Percentiles rank a stretch among this genome's conserved stretches.
Evolutionary conservation across 2,888 invertebrate species (phyloP).

Genomic region (Lysandra coridon): DNA sequence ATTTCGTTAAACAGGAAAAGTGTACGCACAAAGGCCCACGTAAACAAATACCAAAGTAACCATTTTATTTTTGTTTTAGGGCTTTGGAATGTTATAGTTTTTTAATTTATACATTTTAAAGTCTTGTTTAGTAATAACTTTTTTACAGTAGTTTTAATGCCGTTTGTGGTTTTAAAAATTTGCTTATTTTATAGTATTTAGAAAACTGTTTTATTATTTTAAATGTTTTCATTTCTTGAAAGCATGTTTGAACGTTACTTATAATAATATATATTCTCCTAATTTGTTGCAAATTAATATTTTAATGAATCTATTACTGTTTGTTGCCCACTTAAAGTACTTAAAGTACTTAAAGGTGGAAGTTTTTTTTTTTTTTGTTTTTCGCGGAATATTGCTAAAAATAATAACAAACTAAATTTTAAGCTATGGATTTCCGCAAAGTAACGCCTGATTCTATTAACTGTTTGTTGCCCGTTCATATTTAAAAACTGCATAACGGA

Average conservation of each 20-base stretch:
- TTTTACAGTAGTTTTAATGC: not conserved
- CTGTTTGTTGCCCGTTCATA: too few relatives aligned
- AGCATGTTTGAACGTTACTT: not conserved
- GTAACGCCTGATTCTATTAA: too few relatives aligned
- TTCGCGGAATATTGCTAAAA: too few relatives aligned
- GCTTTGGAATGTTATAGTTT: not conserved
- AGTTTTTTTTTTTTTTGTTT: too few relatives aligned
- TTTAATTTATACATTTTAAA: not conserved
- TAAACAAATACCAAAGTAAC: not conserved
- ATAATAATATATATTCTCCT: too few relatives aligned
- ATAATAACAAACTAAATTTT: too few relatives aligned
- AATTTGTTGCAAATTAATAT: too few relatives aligned
- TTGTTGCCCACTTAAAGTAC: too few relatives aligned
- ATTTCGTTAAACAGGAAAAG: slow-evolving; percentile 13
- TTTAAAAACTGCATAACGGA: too few relatives aligned
- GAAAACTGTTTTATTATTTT: not conserved
- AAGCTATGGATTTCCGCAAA: too few relatives aligned
- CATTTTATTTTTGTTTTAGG: not conserved
- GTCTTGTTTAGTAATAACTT: not conserved
- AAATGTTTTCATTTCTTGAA: not conserved
- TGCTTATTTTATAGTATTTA: not conserved
- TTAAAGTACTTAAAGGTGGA: too few relatives aligned
- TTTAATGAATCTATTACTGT: too few relatives aligned
- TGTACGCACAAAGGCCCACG: not conserved
- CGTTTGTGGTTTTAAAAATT: not conserved